Conservation (phyloP, 2,797 vertebrate species). For the Pteronotus mesoamericanus region DNA sequence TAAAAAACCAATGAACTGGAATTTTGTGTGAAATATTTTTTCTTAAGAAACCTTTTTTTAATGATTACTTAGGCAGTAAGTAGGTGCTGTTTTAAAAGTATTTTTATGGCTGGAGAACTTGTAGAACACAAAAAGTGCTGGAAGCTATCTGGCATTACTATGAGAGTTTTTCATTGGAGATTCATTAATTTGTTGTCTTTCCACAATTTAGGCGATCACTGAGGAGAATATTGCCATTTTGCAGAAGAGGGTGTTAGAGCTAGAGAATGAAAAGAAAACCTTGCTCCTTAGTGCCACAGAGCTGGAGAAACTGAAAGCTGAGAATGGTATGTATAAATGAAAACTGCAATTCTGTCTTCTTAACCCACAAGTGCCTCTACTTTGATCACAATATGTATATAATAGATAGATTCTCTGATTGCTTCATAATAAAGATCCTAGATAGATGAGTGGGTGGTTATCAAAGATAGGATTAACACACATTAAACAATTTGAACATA, state of each 20-base stretch:
- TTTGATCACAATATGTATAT: neutral
- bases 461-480: neutral
- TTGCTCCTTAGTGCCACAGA: conserved; percentile 52
- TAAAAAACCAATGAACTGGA: neutral
- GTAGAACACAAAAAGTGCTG: neutral
- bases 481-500: neutral
- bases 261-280: conserved; percentile 63
- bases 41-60: neutral
- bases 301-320: conserved; percentile 60
- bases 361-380: neutral
- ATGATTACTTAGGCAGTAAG: neutral
- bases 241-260: conserved; percentile 58
- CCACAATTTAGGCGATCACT: conserved; percentile 24
- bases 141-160: neutral
- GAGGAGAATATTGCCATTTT: conserved; percentile 74
- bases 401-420: neutral
- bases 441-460: neutral
- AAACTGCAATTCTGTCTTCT: conserved; percentile 5
- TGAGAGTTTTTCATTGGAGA: neutral
- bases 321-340: conserved; percentile 68
- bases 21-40: neutral
- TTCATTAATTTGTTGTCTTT: conserved; percentile 50
- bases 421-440: neutral
- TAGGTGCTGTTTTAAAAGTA: conserved; percentile 36
- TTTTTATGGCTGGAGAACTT: conserved; percentile 32